phyloP scores from a whole-genome alignment of 1,140 invertebrate species.

The Hylaeus volcanicus region DNA sequence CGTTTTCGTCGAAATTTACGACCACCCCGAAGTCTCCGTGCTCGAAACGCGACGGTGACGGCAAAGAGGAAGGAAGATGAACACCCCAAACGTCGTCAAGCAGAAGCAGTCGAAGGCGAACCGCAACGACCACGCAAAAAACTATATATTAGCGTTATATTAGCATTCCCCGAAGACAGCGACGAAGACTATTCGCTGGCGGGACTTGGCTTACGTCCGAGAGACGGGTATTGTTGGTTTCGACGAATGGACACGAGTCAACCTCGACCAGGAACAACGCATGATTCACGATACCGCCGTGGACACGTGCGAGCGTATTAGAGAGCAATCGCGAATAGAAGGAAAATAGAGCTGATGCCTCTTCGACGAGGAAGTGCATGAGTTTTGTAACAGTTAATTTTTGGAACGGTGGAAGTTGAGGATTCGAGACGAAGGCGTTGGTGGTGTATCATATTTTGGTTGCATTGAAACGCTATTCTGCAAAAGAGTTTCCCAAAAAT shows the following conservation, averaged over 20 bases:
- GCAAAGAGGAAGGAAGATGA: neutral
- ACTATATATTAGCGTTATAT: slow-evolving; percentile 50
- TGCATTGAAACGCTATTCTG: no score
- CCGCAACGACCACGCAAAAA: neutral
- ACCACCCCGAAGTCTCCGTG: slow-evolving; percentile 43
- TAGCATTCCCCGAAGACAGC: slow-evolving; percentile 60
- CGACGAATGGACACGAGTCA: slow-evolving; percentile 57
- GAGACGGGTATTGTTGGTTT: slow-evolving; percentile 55
- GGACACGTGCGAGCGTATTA: slow-evolving; percentile 38
- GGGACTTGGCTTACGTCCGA: slow-evolving; percentile 38
- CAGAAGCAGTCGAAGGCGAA: neutral
- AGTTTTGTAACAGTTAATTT: neutral
- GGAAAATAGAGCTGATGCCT: slow-evolving; percentile 14
- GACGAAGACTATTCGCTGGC: slow-evolving; percentile 17
- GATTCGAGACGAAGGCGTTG: neutral
- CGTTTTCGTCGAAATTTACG: slow-evolving; percentile 63
- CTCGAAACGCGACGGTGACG: slow-evolving; percentile 24
- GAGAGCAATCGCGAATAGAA: slow-evolving; percentile 23
- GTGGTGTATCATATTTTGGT: neutral
- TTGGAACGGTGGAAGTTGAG: neutral
- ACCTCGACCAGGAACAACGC: slow-evolving; percentile 40
- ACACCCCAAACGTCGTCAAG: neutral
- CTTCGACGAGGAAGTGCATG: slow-evolving; percentile 1
- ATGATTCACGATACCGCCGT: slow-evolving; percentile 57
- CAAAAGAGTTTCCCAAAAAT: no score